Conservation (phyloP, 37 sponge, comb jelly and placozoan species). For the Oscarella lobularis region DNA sequence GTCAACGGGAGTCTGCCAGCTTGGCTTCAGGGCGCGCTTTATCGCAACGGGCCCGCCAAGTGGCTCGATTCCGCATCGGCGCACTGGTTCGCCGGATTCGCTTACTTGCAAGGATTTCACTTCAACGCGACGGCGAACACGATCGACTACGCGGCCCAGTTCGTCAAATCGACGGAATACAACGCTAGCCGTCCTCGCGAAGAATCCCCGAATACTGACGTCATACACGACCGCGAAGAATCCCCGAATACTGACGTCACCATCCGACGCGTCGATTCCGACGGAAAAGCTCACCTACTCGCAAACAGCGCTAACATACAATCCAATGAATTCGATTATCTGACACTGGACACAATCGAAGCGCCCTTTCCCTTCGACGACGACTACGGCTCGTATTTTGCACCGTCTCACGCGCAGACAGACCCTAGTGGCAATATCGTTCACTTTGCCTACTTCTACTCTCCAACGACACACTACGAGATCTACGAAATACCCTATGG, state of each 20-base stretch:
- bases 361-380: not conserved
- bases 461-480: not conserved
- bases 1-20: not conserved
- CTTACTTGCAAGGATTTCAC: not conserved
- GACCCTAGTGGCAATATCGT: not conserved
- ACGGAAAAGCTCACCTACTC: not conserved
- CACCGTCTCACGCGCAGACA: conserved; percentile 3
- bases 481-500: not conserved
- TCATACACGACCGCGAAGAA: not conserved
- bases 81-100: not conserved
- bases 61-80: not conserved
- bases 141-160: not conserved
- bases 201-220: not conserved
- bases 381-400: not conserved
- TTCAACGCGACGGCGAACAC: not conserved
- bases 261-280: not conserved
- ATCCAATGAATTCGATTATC: not conserved
- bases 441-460: not conserved
- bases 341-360: not conserved
- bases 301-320: not conserved
- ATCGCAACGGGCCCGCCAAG: not conserved
- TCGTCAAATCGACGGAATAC: not conserved
- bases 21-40: not conserved
- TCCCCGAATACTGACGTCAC: not conserved
- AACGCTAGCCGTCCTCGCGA: not conserved